These are phyloP conservation scores for Neomonachus schauinslandi DNA, from an alignment of 2,113 vertebrate species.

Conservation along the genomic window DNA sequence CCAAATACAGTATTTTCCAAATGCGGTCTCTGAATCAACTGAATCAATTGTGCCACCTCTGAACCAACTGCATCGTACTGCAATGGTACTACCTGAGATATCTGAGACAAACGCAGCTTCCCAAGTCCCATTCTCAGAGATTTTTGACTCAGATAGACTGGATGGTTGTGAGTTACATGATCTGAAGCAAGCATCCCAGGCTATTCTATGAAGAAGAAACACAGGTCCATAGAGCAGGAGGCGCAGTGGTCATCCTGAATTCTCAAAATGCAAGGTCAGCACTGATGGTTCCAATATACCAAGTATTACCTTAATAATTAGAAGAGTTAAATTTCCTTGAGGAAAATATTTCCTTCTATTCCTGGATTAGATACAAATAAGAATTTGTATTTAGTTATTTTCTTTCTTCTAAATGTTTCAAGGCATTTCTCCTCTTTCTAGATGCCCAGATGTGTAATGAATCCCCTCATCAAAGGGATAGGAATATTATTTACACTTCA, in stretches of 20 bases:
- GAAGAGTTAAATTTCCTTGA: background rate
- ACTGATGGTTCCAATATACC: background rate
- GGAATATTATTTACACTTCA: background rate
- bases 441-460: background rate
- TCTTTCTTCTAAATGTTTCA: background rate
- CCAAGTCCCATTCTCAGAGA: background rate
- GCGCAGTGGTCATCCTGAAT: background rate
- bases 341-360: background rate
- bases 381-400: background rate
- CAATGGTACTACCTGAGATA: background rate
- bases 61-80: accelerated
- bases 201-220: background rate
- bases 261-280: background rate
- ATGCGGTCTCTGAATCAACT: too few species aligned
- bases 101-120: background rate
- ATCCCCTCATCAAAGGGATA: background rate
- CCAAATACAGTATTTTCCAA: background rate
- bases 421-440: background rate
- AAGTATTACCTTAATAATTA: background rate
- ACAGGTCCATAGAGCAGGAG: background rate
- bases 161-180: background rate
- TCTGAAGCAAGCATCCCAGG: background rate
- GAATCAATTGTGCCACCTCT: too few species aligned
- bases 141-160: background rate
- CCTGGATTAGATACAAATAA: background rate